Evolutionary conservation across 2,797 vertebrate genomes (phyloP).

Genomic region (Chiloscyllium punctatum): DNA sequence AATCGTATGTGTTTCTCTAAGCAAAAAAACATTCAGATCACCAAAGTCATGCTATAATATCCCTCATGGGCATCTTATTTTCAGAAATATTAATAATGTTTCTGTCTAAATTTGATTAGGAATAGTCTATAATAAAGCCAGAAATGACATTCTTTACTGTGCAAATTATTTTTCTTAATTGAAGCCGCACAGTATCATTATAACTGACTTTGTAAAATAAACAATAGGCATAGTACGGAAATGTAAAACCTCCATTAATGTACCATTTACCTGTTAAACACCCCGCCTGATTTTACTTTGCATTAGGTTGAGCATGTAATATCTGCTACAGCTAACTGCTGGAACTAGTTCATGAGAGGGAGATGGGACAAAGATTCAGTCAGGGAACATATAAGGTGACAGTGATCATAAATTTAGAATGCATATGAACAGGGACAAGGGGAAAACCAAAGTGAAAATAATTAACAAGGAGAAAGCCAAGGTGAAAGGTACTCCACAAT

Average conservation of each 20-base stretch:
- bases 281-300: not conserved
- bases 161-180: not conserved
- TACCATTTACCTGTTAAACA: not conserved
- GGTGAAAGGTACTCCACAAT: too few relatives aligned
- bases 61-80: not conserved
- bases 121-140: not conserved
- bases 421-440: too few relatives aligned
- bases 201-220: not conserved
- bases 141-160: not conserved
- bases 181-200: not conserved
- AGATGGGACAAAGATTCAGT: too few relatives aligned
- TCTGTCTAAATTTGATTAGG: not conserved
- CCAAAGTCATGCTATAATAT: not conserved
- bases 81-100: not conserved
- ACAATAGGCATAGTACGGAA: not conserved
- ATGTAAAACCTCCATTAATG: not conserved
- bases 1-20: not conserved
- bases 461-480: too few relatives aligned
- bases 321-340: too few relatives aligned
- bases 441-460: too few relatives aligned
- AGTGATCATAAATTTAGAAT: too few relatives aligned
- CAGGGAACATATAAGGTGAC: too few relatives aligned
- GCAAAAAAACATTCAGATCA: not conserved
- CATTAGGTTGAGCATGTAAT: not conserved
- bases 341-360: too few relatives aligned